Conservation (phyloP, 2,113 vertebrate genomes). For the Elgaria multicarinata region DNA sequence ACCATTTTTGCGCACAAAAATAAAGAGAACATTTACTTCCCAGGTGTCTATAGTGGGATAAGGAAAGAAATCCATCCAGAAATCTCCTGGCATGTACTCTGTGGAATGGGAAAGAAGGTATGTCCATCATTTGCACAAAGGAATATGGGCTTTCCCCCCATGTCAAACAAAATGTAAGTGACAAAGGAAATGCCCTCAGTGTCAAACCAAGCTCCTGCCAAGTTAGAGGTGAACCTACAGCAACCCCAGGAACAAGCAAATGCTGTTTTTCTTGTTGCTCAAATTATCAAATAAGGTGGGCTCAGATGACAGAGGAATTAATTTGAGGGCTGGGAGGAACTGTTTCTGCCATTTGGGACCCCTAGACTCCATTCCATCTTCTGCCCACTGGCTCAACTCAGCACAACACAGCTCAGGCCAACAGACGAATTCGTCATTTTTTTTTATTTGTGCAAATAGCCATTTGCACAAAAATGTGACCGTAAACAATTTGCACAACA, state of each 20-base stretch:
- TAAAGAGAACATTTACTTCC: not conserved
- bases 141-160: not conserved
- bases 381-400: too few relatives aligned
- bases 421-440: too few relatives aligned
- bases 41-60: not conserved
- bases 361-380: too few relatives aligned
- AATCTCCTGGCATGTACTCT: not conserved
- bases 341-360: too few relatives aligned
- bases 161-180: not conserved
- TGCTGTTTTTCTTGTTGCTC: not conserved
- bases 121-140: not conserved
- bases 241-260: not conserved
- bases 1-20: not conserved
- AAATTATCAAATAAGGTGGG: not conserved
- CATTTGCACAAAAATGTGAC: too few relatives aligned
- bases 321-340: too few relatives aligned
- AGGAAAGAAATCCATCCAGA: not conserved
- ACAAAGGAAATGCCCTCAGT: not conserved
- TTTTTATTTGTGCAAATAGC: too few relatives aligned
- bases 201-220: not conserved
- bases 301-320: too few relatives aligned
- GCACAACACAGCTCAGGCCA: too few relatives aligned
- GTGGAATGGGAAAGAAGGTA: not conserved
- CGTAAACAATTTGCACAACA: too few relatives aligned
- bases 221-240: too few relatives aligned